Evolutionary conservation across 2,797 vertebrate species (phyloP).

Genomic region (Pseudomugil gertrudae): DNA sequence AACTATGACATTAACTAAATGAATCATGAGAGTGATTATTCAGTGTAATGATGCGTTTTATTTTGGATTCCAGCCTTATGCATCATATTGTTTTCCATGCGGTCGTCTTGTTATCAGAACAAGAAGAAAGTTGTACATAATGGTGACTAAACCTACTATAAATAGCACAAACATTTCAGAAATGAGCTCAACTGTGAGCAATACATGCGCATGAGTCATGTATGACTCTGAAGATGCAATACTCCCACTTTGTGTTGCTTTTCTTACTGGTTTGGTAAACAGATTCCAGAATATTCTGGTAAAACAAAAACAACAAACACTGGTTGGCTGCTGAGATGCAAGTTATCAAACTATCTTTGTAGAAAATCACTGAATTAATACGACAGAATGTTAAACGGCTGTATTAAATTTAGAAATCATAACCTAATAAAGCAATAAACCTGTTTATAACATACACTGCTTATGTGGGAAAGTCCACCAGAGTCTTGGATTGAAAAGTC

Average conservation of each 20-base stretch:
- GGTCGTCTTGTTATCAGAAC: neutral
- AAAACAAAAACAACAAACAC: too few relatives aligned
- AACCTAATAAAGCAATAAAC: neutral
- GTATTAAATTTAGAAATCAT: neutral
- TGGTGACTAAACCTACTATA: neutral
- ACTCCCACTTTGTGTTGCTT: neutral
- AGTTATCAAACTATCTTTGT: too few relatives aligned
- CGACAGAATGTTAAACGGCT: neutral
- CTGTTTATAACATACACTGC: neutral
- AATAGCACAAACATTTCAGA: neutral
- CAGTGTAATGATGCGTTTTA: too few relatives aligned
- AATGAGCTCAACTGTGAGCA: neutral
- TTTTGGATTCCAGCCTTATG: too few relatives aligned
- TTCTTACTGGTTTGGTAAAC: neutral
- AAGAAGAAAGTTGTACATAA: neutral
- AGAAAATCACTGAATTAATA: neutral
- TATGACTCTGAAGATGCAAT: neutral
- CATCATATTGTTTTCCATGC: neutral
- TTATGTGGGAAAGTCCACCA: neutral
- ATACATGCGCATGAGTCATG: neutral
- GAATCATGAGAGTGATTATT: neutral
- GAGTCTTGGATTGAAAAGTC: neutral
- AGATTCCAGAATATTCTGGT: neutral
- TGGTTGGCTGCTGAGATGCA: too few relatives aligned
- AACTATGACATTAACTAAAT: neutral